Conservation (phyloP, 2,888 invertebrate genomes). For the Didymodactylos carnosus region DNA sequence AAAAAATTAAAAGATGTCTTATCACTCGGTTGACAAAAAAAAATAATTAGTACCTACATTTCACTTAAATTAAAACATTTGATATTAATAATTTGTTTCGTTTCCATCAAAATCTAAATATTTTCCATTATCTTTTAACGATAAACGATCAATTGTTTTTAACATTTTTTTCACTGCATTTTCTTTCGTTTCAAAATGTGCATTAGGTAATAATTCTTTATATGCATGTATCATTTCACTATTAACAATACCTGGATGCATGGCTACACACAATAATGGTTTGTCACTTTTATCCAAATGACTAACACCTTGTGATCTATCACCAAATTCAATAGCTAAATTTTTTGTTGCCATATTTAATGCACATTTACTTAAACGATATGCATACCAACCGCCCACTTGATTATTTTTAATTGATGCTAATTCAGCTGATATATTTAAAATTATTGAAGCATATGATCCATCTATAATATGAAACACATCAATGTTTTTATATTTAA, state of each 20-base stretch:
- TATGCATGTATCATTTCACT: neutral
- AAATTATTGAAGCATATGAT: slow-evolving; percentile 20
- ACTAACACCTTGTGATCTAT: neutral
- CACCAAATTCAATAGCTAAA: slow-evolving; percentile 22
- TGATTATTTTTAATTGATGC: slow-evolving; percentile 23
- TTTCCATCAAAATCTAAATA: neutral
- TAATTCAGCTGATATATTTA: slow-evolving; percentile 25
- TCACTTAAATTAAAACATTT: too few relatives aligned
- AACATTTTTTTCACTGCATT: neutral
- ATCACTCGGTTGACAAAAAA: too few relatives aligned
- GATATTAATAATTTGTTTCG: too few relatives aligned
- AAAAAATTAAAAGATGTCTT: too few relatives aligned
- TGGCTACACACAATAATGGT: neutral
- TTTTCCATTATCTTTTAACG: neutral
- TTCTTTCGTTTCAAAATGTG: neutral
- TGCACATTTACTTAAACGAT: slow-evolving; percentile 24
- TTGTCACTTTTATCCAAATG: neutral
- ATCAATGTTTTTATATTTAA: too few relatives aligned
- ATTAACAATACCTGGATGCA: neutral
- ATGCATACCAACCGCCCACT: slow-evolving; percentile 26
- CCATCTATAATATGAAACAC: slow-evolving; percentile 16
- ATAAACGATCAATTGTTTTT: neutral
- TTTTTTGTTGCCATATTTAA: slow-evolving; percentile 26
- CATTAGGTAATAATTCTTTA: neutral
- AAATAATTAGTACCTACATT: too few relatives aligned